Evolutionary conservation across 1,140 invertebrate species (phyloP).

Genomic region (Homarus americanus): DNA sequence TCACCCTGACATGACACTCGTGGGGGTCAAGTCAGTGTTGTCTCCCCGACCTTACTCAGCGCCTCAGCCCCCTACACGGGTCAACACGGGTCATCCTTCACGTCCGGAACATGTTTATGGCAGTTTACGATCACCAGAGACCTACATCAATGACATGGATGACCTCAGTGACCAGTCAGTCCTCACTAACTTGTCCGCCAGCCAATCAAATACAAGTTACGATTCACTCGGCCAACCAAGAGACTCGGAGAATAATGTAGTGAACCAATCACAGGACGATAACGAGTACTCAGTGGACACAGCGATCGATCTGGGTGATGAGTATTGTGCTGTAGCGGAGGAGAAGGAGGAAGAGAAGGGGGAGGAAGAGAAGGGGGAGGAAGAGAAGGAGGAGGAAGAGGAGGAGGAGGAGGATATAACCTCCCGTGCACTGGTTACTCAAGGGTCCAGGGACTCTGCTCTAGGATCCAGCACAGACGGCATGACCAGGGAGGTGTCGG

Average conservation of each 20-base stretch:
- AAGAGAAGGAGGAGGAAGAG: no score
- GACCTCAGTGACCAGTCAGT: slow-evolving; percentile 5
- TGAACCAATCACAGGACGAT: neutral
- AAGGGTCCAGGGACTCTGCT: slow-evolving; percentile 44
- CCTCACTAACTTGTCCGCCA: neutral
- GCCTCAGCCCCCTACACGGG: neutral
- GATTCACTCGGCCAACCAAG: neutral
- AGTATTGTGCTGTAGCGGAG: neutral
- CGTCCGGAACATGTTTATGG: neutral
- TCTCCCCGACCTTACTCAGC: neutral
- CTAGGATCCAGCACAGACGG: slow-evolving; percentile 43
- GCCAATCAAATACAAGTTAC: neutral
- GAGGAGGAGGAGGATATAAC: no score
- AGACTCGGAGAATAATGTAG: neutral
- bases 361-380: no score
- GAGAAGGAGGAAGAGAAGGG: neutral
- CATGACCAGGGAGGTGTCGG: neutral
- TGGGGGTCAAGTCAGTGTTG: slow-evolving; percentile 1
- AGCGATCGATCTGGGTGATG: neutral
- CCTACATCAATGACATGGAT: neutral
- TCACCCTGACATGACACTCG: neutral
- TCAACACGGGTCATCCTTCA: neutral
- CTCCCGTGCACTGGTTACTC: neutral
- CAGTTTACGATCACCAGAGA: neutral
- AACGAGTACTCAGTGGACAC: neutral